Evolutionary conservation across 1,140 invertebrate species (phyloP), one percentile per base, ranked within the genome.

Genomic region (Panulirus ornatus): DNA sequence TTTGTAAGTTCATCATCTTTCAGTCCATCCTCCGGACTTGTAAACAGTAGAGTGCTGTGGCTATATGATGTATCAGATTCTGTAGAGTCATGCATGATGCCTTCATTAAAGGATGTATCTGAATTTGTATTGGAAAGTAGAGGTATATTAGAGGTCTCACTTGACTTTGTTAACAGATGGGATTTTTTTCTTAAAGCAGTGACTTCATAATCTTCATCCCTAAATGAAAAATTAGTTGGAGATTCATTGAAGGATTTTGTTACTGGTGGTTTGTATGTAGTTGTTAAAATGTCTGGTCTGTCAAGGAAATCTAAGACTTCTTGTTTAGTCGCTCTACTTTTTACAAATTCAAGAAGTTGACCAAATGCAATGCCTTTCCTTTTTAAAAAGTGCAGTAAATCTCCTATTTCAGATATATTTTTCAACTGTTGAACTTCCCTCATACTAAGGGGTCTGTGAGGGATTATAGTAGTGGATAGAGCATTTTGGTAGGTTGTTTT

Each of bases 241-340:
- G 27, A 36, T 30, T 81, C 16, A 0, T 5, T 34, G 0, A 19
- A 3, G 36, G 44, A 36, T 1, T 81, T 3, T 81, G 63, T 14
- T n/a, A 51, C n/a, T 71, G n/a, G 36, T 73, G 63, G 83, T 30
- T 3, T 16, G 11, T 2, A 1, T n/a, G 63, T 51, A 8, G 66
- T 47, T 16, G 66, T 58, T 11, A 36, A 22, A 34, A 51, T 47
- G 51, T 30, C 70, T 22, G 66, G 70, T 71, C 19, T 14, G 8
- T 51, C 19, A 44, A 85, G 70, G 70, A 51, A 85, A 66, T n/a
- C 16, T 34, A 85, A 1, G 14, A 85, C 30, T 9, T 85, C 83
- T 47, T 71, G 40, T 14, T 75, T 54, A 14, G 27, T 47, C 38
- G 70, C 83, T 34, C 83, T 42, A 36, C 6, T 42, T 0, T 51